These are phyloP conservation scores for Lithobates pipiens DNA, from an alignment of 2,797 vertebrate species.

Conservation along the genomic window DNA sequence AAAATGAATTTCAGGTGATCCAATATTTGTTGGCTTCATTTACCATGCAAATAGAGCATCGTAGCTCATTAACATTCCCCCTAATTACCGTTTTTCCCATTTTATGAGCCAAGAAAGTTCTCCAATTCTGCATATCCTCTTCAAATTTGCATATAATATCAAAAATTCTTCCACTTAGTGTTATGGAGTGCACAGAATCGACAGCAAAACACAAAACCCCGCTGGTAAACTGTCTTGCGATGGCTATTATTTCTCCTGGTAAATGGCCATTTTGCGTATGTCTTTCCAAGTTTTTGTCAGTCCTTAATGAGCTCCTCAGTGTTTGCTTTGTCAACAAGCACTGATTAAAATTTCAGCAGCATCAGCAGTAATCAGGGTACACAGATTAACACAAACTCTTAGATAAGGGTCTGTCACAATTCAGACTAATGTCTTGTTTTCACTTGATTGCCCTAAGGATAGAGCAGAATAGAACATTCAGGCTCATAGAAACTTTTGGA, in stretches of 20 bases:
- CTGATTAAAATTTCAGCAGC: constrained; percentile 37
- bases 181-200: constrained; percentile 2
- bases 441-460: background rate
- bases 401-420: background rate
- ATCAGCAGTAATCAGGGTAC: constrained; percentile 42
- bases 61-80: constrained; percentile 33
- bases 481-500: background rate
- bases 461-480: background rate
- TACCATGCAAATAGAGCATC: constrained; percentile 11
- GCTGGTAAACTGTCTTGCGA: constrained; percentile 2
- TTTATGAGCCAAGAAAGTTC: constrained; percentile 39
- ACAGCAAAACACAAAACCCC: constrained; percentile 17
- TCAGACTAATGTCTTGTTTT: background rate
- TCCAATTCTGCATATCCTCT: constrained; percentile 32
- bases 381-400: constrained; percentile 20
- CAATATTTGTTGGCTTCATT: constrained; percentile 2
- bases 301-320: constrained; percentile 43
- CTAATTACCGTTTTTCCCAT: constrained; percentile 47
- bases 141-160: constrained; percentile 47
- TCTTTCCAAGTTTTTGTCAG: constrained; percentile 35
- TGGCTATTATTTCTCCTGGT: constrained; percentile 26
- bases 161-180: background rate
- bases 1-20: constrained; percentile 33
- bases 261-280: constrained; percentile 28
- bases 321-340: constrained; percentile 21